Percentiles rank a stretch among this genome's conserved stretches.
phyloP scores from a whole-genome alignment of 2,113 vertebrate species.

The Ahaetulla prasina region DNA sequence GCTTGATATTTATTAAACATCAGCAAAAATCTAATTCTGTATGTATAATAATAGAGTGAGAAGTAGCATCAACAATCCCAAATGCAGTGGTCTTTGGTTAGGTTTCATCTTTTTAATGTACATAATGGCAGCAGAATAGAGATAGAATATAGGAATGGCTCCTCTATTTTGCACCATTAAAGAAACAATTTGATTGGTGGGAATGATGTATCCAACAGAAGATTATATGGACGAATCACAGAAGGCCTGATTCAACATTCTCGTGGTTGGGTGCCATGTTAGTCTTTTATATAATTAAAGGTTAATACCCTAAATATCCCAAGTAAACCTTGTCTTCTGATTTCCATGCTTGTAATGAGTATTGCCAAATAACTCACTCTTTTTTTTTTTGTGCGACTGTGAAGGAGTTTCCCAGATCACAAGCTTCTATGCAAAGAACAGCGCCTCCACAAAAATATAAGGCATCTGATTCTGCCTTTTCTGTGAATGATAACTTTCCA shows the following conservation, averaged over 20 bases:
- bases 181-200: not conserved
- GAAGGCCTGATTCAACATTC: not conserved
- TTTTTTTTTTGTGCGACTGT: not conserved
- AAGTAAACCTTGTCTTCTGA: not conserved
- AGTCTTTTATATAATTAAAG: not conserved
- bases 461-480: not conserved
- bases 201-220: not conserved
- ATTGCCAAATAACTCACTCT: not conserved
- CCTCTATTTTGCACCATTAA: not conserved
- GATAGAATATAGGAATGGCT: not conserved
- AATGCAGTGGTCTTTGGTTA: not conserved
- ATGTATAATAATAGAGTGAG: not conserved
- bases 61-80: not conserved
- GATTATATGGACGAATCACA: not conserved
- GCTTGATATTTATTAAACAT: not conserved
- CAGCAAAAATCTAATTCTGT: not conserved
- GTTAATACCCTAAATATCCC: not conserved
- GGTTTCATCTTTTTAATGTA: not conserved
- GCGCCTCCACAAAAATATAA: not conserved
- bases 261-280: not conserved
- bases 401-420: not conserved
- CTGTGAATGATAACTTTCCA: not conserved
- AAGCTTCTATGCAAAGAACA: not conserved
- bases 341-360: not conserved
- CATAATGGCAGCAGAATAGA: not conserved